Conservation (phyloP, 2,113 vertebrate species). For the Leucoraja erinaceus region DNA sequence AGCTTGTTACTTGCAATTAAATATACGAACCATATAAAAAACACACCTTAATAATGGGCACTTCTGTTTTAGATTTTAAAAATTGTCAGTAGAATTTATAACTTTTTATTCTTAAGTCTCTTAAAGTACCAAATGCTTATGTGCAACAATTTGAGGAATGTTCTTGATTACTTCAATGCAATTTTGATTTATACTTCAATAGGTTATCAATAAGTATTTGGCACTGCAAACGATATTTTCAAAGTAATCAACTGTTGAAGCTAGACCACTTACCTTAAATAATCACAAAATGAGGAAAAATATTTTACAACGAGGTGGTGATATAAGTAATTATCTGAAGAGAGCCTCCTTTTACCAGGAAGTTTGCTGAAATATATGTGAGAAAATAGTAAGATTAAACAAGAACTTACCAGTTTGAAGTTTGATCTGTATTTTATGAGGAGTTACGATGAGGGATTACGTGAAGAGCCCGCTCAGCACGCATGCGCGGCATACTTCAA, state of each 20-base stretch:
- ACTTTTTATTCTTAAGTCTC: background rate
- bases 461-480: too few relatives aligned
- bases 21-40: too few relatives aligned
- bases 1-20: background rate
- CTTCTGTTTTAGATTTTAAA: too few relatives aligned
- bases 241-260: background rate
- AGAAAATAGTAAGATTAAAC: too few relatives aligned
- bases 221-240: background rate
- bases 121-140: background rate
- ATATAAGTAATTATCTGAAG: background rate
- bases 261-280: background rate
- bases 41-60: background rate
- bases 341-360: background rate
- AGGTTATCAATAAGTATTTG: background rate
- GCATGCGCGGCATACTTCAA: too few relatives aligned
- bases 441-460: too few relatives aligned
- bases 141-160: background rate
- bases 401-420: too few relatives aligned
- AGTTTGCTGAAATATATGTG: background rate
- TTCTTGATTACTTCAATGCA: background rate
- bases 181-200: slow-evolving; percentile 12
- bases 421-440: too few relatives aligned
- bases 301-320: background rate
- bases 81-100: background rate
- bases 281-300: background rate